phyloP scores from a whole-genome alignment of 2,888 invertebrate species.

The Metellina segmentata region DNA sequence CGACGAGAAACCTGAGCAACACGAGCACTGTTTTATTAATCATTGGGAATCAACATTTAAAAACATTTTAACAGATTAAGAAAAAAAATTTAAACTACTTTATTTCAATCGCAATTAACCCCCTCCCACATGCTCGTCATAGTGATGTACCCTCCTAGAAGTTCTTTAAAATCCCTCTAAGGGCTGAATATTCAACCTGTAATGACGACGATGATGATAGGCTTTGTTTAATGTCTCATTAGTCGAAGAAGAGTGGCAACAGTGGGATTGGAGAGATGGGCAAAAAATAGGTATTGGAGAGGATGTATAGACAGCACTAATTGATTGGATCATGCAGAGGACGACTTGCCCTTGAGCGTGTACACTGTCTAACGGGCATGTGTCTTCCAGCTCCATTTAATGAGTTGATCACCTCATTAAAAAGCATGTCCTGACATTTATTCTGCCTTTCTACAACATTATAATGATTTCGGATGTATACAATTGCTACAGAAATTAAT shows the following conservation, averaged over 20 bases:
- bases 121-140: not conserved
- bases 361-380: slow-evolving; percentile 29
- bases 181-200: slow-evolving; percentile 46
- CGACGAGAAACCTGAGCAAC: too few species aligned
- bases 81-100: too few species aligned
- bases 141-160: not conserved
- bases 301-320: slow-evolving; percentile 69
- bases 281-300: slow-evolving; percentile 15
- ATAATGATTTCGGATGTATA: slow-evolving; percentile 30
- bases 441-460: slow-evolving; percentile 37
- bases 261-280: not conserved
- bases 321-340: slow-evolving; percentile 70
- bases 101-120: slow-evolving; percentile 41
- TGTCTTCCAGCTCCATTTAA: slow-evolving; percentile 37
- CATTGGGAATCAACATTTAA: too few species aligned
- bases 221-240: slow-evolving; percentile 76
- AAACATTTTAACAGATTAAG: too few species aligned
- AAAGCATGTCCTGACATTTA: slow-evolving; percentile 38
- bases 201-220: slow-evolving; percentile 74
- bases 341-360: slow-evolving; percentile 43
- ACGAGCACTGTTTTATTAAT: too few species aligned
- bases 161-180: slow-evolving; percentile 9
- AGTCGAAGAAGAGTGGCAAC: slow-evolving; percentile 32
- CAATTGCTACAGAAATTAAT: slow-evolving; percentile 47
- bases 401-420: slow-evolving; percentile 74